Evolutionary conservation across 1,140 invertebrate species (phyloP).

Genomic region (Steinernema khuongi): DNA sequence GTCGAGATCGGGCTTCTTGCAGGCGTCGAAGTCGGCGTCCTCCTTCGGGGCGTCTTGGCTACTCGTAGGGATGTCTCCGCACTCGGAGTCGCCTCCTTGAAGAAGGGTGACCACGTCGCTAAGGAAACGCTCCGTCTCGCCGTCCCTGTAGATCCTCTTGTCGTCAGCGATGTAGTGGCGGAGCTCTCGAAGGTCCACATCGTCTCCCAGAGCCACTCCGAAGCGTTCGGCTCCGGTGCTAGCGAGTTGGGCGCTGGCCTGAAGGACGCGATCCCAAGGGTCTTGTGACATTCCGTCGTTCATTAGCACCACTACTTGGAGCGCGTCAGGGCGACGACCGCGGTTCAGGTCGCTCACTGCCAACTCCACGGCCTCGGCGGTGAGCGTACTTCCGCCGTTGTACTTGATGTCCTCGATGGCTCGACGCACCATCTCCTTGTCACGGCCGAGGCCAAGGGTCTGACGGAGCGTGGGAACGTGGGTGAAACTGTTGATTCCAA

Average conservation of each 20-base stretch:
- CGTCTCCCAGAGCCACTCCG: slow-evolving; percentile 50
- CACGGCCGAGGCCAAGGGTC: slow-evolving; percentile 48
- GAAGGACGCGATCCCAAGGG: slow-evolving; percentile 44
- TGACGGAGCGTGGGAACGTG: slow-evolving; percentile 44
- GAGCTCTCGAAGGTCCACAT: slow-evolving; percentile 52
- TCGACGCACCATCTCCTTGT: slow-evolving; percentile 50
- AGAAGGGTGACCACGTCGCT: slow-evolving; percentile 44
- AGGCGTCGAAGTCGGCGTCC: slow-evolving; percentile 19
- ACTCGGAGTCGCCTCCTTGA: slow-evolving; percentile 32
- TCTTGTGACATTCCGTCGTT: slow-evolving; percentile 56
- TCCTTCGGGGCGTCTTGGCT: slow-evolving; percentile 17
- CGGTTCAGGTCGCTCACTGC: slow-evolving; percentile 45
- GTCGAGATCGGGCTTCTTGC: slow-evolving; percentile 43
- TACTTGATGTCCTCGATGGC: slow-evolving; percentile 54
- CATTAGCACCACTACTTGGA: slow-evolving; percentile 51
- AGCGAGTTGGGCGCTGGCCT: slow-evolving; percentile 34
- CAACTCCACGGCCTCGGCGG: slow-evolving; percentile 51
- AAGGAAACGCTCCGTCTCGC: slow-evolving; percentile 44
- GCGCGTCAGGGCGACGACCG: slow-evolving; percentile 43
- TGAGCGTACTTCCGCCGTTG: slow-evolving; percentile 48
- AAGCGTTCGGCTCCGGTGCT: slow-evolving; percentile 47
- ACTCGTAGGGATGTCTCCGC: slow-evolving; percentile 8
- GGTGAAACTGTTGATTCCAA: slow-evolving; percentile 53
- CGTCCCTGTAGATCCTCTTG: slow-evolving; percentile 48
- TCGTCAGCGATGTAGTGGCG: slow-evolving; percentile 41